Conservation (phyloP, 1,140 invertebrate species). For the Daktulosphaira vitifoliae region DNA sequence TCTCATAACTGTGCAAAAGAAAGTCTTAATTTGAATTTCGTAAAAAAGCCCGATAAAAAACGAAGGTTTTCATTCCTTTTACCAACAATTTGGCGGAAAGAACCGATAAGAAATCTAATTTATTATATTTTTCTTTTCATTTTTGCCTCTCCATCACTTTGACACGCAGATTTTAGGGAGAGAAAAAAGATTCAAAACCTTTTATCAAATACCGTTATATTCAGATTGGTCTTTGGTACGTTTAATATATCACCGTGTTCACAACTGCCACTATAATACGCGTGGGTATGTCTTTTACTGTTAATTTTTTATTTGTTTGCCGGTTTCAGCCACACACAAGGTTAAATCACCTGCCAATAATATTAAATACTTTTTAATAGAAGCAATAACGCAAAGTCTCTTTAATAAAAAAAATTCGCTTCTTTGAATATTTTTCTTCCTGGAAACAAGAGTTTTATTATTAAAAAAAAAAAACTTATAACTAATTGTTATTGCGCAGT, state of each 20-base stretch:
- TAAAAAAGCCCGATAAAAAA: neutral
- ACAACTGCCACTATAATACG: too few species aligned
- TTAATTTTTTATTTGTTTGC: neutral
- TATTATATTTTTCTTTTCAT: constrained; percentile 3
- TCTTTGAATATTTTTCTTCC: too few species aligned
- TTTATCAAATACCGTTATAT: constrained; percentile 14
- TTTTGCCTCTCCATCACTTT: neutral
- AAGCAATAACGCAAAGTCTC: too few species aligned
- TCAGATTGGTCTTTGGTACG: neutral
- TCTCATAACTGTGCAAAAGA: too few species aligned
- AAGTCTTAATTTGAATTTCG: constrained; percentile 5
- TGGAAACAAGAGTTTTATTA: too few species aligned
- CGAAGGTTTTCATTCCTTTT: neutral
- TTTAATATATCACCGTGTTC: neutral
- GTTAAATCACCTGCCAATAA: neutral
- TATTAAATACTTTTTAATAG: neutral
- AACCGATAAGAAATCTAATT: constrained; percentile 8
- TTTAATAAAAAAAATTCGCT: too few species aligned
- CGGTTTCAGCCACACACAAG: constrained; percentile 5
- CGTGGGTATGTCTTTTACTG: too few species aligned
- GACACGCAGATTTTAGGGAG: neutral
- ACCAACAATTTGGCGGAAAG: neutral
- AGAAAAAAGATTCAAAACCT: neutral
- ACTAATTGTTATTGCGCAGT: too few species aligned
- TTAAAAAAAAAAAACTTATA: too few species aligned